Conservation (phyloP, 2,113 vertebrate genomes). For the Phylloscopus whistleri region DNA sequence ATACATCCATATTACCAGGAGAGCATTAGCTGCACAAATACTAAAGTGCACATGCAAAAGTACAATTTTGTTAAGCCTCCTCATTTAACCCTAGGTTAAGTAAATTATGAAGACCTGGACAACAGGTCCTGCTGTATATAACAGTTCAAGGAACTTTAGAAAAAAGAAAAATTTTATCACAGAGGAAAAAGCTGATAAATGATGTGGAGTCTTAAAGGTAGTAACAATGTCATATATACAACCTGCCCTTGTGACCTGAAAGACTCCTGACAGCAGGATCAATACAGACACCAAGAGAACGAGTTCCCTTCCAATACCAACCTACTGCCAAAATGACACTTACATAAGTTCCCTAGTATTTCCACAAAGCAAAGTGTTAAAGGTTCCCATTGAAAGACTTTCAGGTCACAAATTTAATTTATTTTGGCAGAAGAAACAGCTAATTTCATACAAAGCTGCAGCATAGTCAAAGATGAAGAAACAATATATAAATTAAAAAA, state of each 20-base stretch:
- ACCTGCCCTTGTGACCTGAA: not conserved
- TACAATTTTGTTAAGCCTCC: fast-evolving
- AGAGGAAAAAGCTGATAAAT: not conserved
- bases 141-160: not conserved
- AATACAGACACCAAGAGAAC: not conserved
- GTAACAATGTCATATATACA: not conserved
- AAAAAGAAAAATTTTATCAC: not conserved
- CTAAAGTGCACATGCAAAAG: not conserved
- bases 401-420: not conserved
- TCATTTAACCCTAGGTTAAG: not conserved
- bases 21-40: not conserved
- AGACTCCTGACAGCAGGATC: not conserved
- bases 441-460: not conserved
- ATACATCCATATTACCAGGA: not conserved
- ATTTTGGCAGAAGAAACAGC: not conserved
- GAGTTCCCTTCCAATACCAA: not conserved
- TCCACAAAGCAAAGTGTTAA: not conserved
- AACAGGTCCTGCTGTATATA: not conserved
- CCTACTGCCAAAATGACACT: fast-evolving
- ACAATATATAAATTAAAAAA: not conserved
- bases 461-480: not conserved
- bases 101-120: not conserved
- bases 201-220: not conserved
- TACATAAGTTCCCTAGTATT: not conserved
- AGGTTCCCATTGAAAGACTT: not conserved